Conservation (phyloP, 2,797 vertebrate genomes). For the Rhinatrema bivittatum region DNA sequence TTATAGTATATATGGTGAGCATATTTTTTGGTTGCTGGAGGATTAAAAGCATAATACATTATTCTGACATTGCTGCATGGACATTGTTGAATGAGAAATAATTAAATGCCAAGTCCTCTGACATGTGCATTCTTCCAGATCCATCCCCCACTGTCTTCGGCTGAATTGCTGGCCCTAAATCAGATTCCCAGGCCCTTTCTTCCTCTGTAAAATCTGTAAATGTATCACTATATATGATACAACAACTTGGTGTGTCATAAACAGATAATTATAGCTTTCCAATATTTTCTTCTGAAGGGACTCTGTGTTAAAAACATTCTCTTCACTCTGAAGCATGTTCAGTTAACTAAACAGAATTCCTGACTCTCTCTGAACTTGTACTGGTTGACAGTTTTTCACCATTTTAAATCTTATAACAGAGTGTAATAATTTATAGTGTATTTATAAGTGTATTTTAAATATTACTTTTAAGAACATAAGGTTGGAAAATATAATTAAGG, state of each 20-base stretch:
- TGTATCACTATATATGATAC: conserved; percentile 4
- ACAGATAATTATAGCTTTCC: neutral
- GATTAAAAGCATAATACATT: conserved; percentile 11
- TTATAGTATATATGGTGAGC: too few species aligned
- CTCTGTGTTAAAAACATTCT: too few species aligned
- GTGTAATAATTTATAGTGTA: too few species aligned
- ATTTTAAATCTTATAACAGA: too few species aligned
- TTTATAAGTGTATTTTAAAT: too few species aligned
- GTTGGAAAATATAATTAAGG: too few species aligned
- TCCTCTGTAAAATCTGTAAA: conserved; percentile 14
- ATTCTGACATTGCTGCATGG: neutral
- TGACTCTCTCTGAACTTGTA: too few species aligned
- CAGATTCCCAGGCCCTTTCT: conserved; percentile 19
- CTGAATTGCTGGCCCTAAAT: conserved; percentile 18
- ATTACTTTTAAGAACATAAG: too few species aligned
- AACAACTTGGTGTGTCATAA: conserved; percentile 14
- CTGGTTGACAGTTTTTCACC: too few species aligned
- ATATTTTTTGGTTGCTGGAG: neutral
- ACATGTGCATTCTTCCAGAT: conserved; percentile 21
- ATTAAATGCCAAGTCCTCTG: neutral
- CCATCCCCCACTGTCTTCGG: conserved; percentile 1
- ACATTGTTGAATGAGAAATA: neutral
- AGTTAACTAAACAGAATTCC: too few species aligned
- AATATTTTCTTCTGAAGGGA: neutral
- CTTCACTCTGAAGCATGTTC: too few species aligned